Evolutionary conservation across 2,888 invertebrate genomes (phyloP), one percentile per base, ranked within the genome.

Genomic region (Cosmia trapezina): DNA sequence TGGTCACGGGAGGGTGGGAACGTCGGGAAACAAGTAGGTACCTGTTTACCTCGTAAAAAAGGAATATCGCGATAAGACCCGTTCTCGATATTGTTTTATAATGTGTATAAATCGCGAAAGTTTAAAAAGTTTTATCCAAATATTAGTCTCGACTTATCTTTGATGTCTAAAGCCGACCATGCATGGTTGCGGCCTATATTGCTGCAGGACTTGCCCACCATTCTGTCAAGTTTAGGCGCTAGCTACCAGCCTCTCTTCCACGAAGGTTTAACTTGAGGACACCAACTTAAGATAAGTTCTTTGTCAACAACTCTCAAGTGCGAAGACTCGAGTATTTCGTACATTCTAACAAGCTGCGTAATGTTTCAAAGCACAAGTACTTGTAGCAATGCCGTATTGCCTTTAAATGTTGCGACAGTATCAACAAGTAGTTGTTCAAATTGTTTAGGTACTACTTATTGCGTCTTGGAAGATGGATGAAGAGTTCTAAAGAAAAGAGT

Each of bases 321-420:
- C 8, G 14, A 37, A 28, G 22, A n/a, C 17, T 43, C 12, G n/a
- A 63, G 37, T 62, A 83, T 78, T 51, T 64, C 69, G 19, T 63
- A 63, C 49, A 33, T 28, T 64, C 43, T 47, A 57, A 33, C 47
- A 9, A 56, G 43, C 19, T 41, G 49, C 37, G 78, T 70, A 64
- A 70, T 83, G 51, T 61, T 70, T 37, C 12, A 17, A 43, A 56
- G 28, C 51, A 37, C 33, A 51, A 62, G 63, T 53, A 78, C 54
- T 33, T 82, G 60, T 7, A 54, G 82, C 62, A 82, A 78, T 51
- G 51, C n/a, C 17, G 45, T 49, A 57, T 63, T 81, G 57, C 62
- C 70, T 70, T 22, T 51, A 51, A 19, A 22, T 41, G 22, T 83
- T 82, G 63, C 70, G 76, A 75, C 76, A 81, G 12, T 54, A 53